phyloP scores from a whole-genome alignment of 2,888 invertebrate genomes.

The Mythimna impura region DNA sequence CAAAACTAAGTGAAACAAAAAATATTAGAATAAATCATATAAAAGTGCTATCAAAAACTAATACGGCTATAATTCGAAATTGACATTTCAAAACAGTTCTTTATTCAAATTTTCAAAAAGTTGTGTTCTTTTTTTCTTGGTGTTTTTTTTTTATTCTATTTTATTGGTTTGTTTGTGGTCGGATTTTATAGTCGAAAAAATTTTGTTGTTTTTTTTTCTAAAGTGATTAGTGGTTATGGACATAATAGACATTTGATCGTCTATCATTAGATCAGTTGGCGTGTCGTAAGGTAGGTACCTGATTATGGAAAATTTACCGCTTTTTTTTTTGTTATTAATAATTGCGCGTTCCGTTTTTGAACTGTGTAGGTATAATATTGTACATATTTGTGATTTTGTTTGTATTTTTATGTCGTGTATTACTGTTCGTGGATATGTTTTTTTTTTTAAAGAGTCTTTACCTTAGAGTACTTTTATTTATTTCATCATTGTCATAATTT shows the following conservation, averaged over 20 bases:
- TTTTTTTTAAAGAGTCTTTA: too few species aligned
- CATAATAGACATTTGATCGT: slow-evolving; percentile 53
- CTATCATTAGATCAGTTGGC: slow-evolving; percentile 50
- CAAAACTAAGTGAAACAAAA: slow-evolving; percentile 1
- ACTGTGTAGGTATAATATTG: too few species aligned
- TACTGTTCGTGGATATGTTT: too few species aligned
- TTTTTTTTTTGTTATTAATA: slow-evolving; percentile 18
- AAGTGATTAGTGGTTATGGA: slow-evolving; percentile 30
- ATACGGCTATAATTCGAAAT: background rate
- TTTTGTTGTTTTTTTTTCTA: slow-evolving; percentile 26
- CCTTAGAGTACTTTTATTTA: background rate
- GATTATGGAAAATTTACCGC: slow-evolving; percentile 36
- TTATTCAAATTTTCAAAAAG: slow-evolving; percentile 21
- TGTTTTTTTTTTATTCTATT: background rate
- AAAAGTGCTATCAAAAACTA: background rate
- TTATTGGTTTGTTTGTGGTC: slow-evolving; percentile 19
- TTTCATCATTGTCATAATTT: too few species aligned
- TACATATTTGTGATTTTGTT: background rate
- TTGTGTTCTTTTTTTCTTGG: slow-evolving; percentile 7
- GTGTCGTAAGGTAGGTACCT: slow-evolving; percentile 47
- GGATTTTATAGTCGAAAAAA: background rate
- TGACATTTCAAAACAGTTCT: slow-evolving; percentile 34
- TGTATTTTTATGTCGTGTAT: slow-evolving; percentile 6
- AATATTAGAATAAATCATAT: background rate
- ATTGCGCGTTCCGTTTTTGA: background rate